Evolutionary conservation across 2,113 vertebrate genomes (phyloP).

Genomic region (Takifugu flavidus): DNA sequence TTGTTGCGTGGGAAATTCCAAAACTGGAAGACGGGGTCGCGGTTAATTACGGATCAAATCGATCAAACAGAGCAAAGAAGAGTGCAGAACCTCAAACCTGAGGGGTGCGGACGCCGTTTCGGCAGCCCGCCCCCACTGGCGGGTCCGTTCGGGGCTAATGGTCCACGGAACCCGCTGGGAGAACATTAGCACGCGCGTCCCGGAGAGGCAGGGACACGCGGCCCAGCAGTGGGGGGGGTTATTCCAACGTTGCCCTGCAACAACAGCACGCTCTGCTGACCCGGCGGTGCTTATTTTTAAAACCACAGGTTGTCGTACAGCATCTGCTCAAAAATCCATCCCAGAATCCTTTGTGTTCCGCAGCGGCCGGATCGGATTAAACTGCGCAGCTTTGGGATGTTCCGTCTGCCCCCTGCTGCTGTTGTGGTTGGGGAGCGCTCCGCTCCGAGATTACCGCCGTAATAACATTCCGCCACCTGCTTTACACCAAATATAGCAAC

Average conservation of each 20-base stretch:
- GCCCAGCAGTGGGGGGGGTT: neutral
- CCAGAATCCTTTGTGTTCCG: neutral
- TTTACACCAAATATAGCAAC: no score
- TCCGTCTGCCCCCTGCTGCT: neutral
- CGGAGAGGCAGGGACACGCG: neutral
- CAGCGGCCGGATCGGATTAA: neutral
- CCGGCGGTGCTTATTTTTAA: neutral
- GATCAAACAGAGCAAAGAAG: no score
- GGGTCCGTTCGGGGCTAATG: neutral
- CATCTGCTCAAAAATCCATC: neutral
- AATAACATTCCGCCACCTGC: neutral
- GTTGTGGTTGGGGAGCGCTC: neutral
- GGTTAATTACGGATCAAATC: no score
- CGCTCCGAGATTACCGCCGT: neutral
- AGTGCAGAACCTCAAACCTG: no score
- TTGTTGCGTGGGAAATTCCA: no score
- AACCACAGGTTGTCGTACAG: neutral
- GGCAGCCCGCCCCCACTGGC: no score
- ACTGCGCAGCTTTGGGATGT: neutral
- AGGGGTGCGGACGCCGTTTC: no score
- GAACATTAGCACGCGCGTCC: constrained; percentile 2
- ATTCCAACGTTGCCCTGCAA: neutral
- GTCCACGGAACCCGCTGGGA: neutral
- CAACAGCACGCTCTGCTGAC: neutral
- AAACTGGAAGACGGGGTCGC: no score